A percentile compares a stretch with the other conserved stretches of the same genome.
These are phyloP conservation scores for Lepus timidus DNA, from an alignment of 2,113 vertebrate genomes.

Conservation along the genomic window DNA sequence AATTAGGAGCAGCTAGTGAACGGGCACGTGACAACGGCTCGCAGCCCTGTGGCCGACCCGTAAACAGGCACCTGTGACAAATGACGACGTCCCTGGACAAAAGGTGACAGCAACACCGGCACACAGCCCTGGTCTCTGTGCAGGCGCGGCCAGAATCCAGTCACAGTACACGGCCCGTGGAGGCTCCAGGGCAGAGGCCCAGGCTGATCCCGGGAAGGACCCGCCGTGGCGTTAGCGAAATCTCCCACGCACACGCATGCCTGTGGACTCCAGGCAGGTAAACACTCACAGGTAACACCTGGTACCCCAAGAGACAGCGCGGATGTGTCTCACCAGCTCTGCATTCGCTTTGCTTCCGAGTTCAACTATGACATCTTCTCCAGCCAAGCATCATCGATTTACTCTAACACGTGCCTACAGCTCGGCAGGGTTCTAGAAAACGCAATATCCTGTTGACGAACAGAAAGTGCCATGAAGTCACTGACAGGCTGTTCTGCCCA, in stretches of 20 bases:
- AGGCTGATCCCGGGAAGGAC: not conserved
- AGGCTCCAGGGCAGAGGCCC: not conserved
- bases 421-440: constrained; percentile 22
- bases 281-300: not conserved
- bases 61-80: not conserved
- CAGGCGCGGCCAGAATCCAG: not conserved
- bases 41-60: not conserved
- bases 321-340: not conserved
- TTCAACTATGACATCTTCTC: constrained; percentile 37
- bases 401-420: not conserved
- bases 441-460: constrained; percentile 4
- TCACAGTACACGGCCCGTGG: not conserved
- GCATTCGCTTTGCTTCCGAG: constrained; percentile 17
- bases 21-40: not conserved
- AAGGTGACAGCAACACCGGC: not conserved
- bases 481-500: constrained; percentile 1
- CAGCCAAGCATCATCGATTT: constrained; percentile 23
- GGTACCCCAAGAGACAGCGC: not conserved
- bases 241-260: not conserved
- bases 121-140: not conserved
- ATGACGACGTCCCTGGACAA: not conserved
- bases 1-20: not conserved
- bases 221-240: too few relatives aligned
- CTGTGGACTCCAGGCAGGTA: not conserved
- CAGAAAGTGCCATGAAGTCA: not conserved